phyloP scores from a whole-genome alignment of 2,797 vertebrate species.

The Potorous gilbertii region DNA sequence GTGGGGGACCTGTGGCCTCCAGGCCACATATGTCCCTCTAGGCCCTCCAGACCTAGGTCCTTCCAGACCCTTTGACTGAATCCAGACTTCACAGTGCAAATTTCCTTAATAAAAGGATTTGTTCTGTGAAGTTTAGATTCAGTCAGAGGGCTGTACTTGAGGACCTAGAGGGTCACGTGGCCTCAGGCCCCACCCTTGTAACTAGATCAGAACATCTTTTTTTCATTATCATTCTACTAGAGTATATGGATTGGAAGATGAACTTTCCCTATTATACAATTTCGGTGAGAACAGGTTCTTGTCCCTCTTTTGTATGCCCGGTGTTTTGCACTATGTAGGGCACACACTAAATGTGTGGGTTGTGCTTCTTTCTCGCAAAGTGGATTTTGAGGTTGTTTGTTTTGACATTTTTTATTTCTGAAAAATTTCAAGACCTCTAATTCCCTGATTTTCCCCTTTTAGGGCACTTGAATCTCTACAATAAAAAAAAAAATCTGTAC shows the following conservation, averaged over 20 bases:
- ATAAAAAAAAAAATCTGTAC: constrained; percentile 81
- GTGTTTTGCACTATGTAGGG: not conserved
- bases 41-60: no score
- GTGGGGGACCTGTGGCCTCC: no score
- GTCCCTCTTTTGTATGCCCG: not conserved
- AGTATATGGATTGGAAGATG: not conserved
- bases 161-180: no score
- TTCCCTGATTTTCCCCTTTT: constrained; percentile 66
- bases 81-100: no score
- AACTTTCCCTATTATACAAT: not conserved
- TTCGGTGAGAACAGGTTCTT: not conserved
- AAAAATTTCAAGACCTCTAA: constrained; percentile 73
- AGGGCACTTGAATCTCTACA: constrained; percentile 71
- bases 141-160: no score
- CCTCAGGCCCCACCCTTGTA: no score
- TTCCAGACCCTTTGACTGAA: no score
- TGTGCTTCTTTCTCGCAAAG: constrained; percentile 50
- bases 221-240: not conserved
- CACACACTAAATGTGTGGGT: constrained; percentile 29
- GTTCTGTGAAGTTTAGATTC: no score
- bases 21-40: no score
- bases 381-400: constrained; percentile 54
- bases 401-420: constrained; percentile 66
- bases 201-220: not conserved
- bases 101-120: no score